Evolutionary conservation across 2,113 vertebrate species (phyloP), one percentile per base, ranked within the genome.

Genomic region (Daubentonia madagascariensis): DNA sequence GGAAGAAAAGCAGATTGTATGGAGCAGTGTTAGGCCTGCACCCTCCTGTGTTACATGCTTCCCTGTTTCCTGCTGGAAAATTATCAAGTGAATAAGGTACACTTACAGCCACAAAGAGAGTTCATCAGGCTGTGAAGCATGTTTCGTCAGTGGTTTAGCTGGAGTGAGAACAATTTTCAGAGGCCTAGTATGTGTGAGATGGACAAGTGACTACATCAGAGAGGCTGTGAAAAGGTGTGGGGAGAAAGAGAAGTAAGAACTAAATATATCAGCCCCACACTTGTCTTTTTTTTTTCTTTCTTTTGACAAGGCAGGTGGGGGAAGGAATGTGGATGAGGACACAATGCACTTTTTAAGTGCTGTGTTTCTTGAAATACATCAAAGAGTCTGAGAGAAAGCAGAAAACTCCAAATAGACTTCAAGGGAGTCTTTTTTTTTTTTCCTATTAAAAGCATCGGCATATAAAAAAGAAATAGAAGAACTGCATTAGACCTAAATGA

Each of bases 131-230:
- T 8, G 85, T 91, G 89, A 96, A 72, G 57, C 50, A n/a, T 57
- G 80, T 92, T 85, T 98, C 92, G 45, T 97, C 89, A 50, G 81
- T 86, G 94, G 43, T 97, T 98, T 91, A 78, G 52, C 96, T 80
- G n/a, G 84, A 88, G 78, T 92, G 79, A 97, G 97, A 97, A 92
- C 91, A 92, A 63, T 97, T 98, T 98, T 85, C 95, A 96, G 94
- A 97, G 95, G 90, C n/a, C 81, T 92, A 11, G 63, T 8, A 94
- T 97, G 92, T 97, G 75, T 96, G 97, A 98, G 96, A 92, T 95
- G 95, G 68, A 91, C 10, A n/a, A 50, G 93, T 93, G 45, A 96
- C 95, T 96, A 61, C 70, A 97, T 95, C 73, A 98, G 96, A 96
- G 85, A 98, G 67, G n/a, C 80, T 94, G 80, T 78, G 91, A 96